phyloP scores from a whole-genome alignment of 2,113 vertebrate genomes.

The Hippocampus abdominalis region DNA sequence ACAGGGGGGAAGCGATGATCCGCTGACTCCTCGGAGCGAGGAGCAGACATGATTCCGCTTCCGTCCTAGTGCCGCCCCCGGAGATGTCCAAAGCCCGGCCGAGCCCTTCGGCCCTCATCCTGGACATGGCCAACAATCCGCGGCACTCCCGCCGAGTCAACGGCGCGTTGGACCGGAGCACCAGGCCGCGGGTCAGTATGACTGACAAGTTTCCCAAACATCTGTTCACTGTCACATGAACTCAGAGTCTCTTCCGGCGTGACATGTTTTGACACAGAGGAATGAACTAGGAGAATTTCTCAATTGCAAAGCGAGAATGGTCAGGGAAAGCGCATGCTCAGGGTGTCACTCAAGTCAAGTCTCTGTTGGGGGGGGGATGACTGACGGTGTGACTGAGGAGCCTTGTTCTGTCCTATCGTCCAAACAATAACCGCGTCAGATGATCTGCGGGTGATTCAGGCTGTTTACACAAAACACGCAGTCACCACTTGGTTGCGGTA shows the following conservation, averaged over 20 bases:
- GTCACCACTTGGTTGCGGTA: constrained; percentile 18
- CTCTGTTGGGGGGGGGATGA: too few relatives aligned
- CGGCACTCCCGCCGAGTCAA: constrained; percentile 51
- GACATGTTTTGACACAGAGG: neutral
- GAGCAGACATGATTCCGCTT: constrained; percentile 19
- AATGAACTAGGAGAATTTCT: neutral
- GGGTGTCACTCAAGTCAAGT: neutral
- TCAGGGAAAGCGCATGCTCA: too few relatives aligned
- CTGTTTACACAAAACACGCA: constrained; percentile 33
- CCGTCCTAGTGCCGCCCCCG: neutral
- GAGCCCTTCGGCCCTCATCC: constrained; percentile 49
- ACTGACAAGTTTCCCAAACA: neutral
- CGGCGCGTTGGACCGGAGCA: constrained; percentile 15
- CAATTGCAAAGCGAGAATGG: too few relatives aligned
- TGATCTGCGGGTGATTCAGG: constrained; percentile 23
- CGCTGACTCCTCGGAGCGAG: constrained; percentile 22
- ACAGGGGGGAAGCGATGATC: constrained; percentile 4
- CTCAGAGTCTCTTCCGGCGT: neutral
- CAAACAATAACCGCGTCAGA: constrained; percentile 27
- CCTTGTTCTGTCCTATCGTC: constrained; percentile 8
- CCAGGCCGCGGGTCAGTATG: constrained; percentile 36
- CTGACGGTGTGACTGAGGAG: neutral
- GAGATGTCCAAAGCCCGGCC: constrained; percentile 32
- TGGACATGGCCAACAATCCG: constrained; percentile 62
- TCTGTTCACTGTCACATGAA: neutral